phyloP scores from a whole-genome alignment of 1,140 invertebrate species.

The Drosophila rhopaloa region DNA sequence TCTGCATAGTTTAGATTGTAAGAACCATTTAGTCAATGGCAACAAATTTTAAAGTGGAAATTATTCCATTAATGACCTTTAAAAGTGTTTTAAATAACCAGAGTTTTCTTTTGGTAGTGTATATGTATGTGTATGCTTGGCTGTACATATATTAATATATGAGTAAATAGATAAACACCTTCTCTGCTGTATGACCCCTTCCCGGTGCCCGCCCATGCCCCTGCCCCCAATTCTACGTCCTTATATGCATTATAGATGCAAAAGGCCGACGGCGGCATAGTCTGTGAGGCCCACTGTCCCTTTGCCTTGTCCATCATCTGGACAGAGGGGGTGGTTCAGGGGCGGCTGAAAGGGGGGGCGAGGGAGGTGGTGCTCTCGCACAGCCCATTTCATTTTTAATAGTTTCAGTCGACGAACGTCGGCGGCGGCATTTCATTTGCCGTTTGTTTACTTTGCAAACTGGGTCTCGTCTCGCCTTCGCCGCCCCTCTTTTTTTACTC shows the following conservation, averaged over 20 bases:
- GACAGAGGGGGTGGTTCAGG: neutral
- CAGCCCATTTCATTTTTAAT: slow-evolving; percentile 77
- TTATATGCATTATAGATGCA: slow-evolving; percentile 43
- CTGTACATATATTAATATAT: neutral
- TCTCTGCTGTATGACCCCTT: too few relatives aligned
- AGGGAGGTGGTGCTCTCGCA: slow-evolving; percentile 12
- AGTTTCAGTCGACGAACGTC: slow-evolving; percentile 65
- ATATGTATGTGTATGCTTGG: slow-evolving; percentile 13
- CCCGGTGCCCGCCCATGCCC: neutral
- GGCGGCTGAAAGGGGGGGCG: slow-evolving; percentile 11
- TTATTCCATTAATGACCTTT: too few relatives aligned
- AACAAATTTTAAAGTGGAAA: too few relatives aligned
- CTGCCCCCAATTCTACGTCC: too few relatives aligned
- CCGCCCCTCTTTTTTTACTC: neutral
- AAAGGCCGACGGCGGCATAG: slow-evolving; percentile 15
- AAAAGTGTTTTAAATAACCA: neutral
- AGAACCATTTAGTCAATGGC: neutral
- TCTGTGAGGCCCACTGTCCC: slow-evolving; percentile 15
- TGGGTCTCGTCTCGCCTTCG: slow-evolving; percentile 46
- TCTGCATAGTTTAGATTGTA: neutral
- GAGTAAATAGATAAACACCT: slow-evolving; percentile 11
- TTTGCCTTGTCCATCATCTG: slow-evolving; percentile 13
- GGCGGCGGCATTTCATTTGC: slow-evolving; percentile 75
- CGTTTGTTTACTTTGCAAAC: slow-evolving; percentile 77
- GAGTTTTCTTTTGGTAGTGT: neutral